These are phyloP conservation scores for Brachystomella parvula DNA, from an alignment of 1,140 invertebrate genomes.

Conservation along the genomic window DNA sequence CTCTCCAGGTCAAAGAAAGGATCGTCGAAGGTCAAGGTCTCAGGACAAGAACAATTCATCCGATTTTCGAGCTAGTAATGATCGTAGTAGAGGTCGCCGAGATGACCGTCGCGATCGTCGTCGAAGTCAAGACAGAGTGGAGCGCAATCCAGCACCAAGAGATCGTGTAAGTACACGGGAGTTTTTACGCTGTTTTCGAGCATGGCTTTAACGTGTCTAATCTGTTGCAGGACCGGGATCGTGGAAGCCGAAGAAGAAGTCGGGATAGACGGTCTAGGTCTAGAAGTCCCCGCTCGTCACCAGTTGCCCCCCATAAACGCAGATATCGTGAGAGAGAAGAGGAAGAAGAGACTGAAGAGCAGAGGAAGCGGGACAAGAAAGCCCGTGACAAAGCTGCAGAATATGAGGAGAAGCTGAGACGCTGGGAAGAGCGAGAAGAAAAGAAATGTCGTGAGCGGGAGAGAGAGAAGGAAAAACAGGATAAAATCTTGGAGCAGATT, in stretches of 20 bases:
- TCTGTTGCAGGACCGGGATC: no score
- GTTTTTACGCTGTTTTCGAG: no score
- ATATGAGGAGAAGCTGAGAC: slow-evolving; percentile 70
- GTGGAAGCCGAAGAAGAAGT: slow-evolving; percentile 11
- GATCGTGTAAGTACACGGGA: no score
- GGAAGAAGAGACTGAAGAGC: slow-evolving; percentile 82
- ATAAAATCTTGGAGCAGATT: slow-evolving; percentile 71
- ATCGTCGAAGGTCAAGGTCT: slow-evolving; percentile 31
- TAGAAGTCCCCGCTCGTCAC: slow-evolving; percentile 22
- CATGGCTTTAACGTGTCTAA: background rate
- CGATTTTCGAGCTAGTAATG: background rate
- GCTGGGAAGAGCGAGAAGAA: slow-evolving; percentile 88
- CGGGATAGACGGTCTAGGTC: slow-evolving; percentile 23
- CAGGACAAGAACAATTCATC: background rate
- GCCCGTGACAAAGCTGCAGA: slow-evolving; percentile 86
- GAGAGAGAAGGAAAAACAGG: slow-evolving; percentile 77
- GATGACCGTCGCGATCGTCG: background rate
- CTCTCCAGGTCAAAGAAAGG: slow-evolving; percentile 27
- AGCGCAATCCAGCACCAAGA: no score
- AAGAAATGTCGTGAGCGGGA: slow-evolving; percentile 88
- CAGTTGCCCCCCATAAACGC: slow-evolving; percentile 25
- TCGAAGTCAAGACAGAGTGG: no score
- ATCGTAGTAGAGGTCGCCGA: background rate
- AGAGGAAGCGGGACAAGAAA: slow-evolving; percentile 80
- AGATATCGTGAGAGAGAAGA: slow-evolving; percentile 66